Conservation (phyloP, 2,797 vertebrate species). For the Poecilia velifera region DNA sequence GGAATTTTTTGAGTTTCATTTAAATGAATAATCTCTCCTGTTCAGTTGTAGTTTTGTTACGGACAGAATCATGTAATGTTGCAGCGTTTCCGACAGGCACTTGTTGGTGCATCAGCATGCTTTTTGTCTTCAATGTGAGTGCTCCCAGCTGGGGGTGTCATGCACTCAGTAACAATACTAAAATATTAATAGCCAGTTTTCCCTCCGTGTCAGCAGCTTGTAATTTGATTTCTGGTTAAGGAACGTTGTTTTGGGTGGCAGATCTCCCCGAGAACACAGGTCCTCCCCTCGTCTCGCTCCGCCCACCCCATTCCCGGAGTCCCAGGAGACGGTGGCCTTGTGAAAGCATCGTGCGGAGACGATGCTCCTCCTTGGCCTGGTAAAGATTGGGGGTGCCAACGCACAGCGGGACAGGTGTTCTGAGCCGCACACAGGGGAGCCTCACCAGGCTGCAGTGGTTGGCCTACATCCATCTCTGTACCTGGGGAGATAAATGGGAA, state of each 20-base stretch:
- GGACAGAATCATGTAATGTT: slow-evolving; percentile 13
- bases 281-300: slow-evolving; percentile 52
- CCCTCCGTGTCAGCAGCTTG: slow-evolving; percentile 67
- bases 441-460: slow-evolving; percentile 69
- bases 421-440: slow-evolving; percentile 73
- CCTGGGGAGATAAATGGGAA: slow-evolving; percentile 80
- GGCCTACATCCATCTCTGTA: slow-evolving; percentile 83
- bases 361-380: slow-evolving; percentile 82
- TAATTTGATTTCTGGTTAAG: slow-evolving; percentile 74
- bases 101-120: slow-evolving; percentile 65
- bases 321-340: slow-evolving; percentile 50
- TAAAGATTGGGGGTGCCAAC: slow-evolving; percentile 80
- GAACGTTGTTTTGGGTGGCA: slow-evolving; percentile 69
- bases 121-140: slow-evolving; percentile 28
- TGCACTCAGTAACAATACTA: slow-evolving; percentile 52
- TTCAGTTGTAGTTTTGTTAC: slow-evolving; percentile 24
- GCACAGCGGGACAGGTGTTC: slow-evolving; percentile 79
- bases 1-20: neutral
- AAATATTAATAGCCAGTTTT: slow-evolving; percentile 75
- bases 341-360: slow-evolving; percentile 63
- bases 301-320: slow-evolving; percentile 11
- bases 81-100: slow-evolving; percentile 49
- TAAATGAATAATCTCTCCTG: neutral
- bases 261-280: slow-evolving; percentile 51
- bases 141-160: slow-evolving; percentile 49